Percentiles rank a stretch among this genome's conserved stretches.
Conservation (phyloP, 2,888 invertebrate species). For the Drosophila infuscata region DNA sequence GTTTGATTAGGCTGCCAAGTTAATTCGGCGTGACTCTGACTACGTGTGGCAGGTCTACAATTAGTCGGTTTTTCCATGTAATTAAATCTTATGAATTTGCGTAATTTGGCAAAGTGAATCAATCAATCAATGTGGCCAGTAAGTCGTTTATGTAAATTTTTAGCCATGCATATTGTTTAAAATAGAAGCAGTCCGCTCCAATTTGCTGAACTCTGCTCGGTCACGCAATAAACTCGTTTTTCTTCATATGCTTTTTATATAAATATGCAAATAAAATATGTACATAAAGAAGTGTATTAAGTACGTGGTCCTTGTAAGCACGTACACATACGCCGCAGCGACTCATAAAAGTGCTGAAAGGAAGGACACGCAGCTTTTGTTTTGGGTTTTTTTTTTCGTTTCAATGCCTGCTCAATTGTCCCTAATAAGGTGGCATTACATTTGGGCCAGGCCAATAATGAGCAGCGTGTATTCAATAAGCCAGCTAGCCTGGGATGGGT, state of each 20-base stretch:
- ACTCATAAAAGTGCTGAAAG: slow-evolving; percentile 17
- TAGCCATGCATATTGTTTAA: slow-evolving; percentile 53
- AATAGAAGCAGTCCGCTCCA: slow-evolving; percentile 60
- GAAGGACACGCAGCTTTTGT: slow-evolving; percentile 26
- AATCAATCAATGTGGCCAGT: slow-evolving; percentile 49
- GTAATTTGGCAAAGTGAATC: slow-evolving; percentile 12
- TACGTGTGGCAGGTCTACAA: background rate
- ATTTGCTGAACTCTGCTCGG: slow-evolving; percentile 53
- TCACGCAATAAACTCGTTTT: slow-evolving; percentile 74
- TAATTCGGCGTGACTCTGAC: background rate
- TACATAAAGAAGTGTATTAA: slow-evolving; percentile 5
- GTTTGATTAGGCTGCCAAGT: background rate
- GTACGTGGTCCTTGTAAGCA: slow-evolving; percentile 4
- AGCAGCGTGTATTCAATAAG: background rate
- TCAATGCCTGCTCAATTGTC: slow-evolving; percentile 24
- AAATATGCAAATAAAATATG: slow-evolving; percentile 52
- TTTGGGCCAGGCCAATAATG: slow-evolving; percentile 29
- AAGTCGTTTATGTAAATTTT: slow-evolving; percentile 28
- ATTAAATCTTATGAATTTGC: slow-evolving; percentile 7
- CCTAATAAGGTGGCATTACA: slow-evolving; percentile 40
- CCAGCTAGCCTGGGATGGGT: slow-evolving; percentile 1
- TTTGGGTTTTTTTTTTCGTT: background rate
- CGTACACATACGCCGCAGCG: slow-evolving; percentile 1
- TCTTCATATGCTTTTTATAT: slow-evolving; percentile 72
- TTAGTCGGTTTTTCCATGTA: slow-evolving; percentile 9